Evolutionary conservation across 2,113 vertebrate genomes (phyloP), one percentile per base, ranked within the genome.

Genomic region (Origma solitaria): DNA sequence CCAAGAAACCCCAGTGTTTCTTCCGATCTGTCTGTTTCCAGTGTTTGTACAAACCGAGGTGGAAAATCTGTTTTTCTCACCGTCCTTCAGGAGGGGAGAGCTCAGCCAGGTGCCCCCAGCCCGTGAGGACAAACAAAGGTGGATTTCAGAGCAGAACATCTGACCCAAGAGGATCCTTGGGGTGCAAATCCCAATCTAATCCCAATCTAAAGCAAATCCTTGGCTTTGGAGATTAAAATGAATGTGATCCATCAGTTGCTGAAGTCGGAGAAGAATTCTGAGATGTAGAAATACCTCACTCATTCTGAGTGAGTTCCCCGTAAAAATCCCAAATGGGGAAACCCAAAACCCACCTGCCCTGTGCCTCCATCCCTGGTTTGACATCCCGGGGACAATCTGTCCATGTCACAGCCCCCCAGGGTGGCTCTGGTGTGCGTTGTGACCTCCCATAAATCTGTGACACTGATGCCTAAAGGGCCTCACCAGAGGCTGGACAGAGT

Each of bases 121-220:
- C 28, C 4, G 0, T 1, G 53, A 20, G 50, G 56, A 18, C 27
- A 5, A 23, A 11, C 2, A 2, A 9, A 1, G 21, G 8, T n/a
- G 31, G 15, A 17, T 27, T 71, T 35, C n/a, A 24, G 61, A 37
- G 53, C 5, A 0, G 45, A 60, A 47, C 68, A 47, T 42, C 15
- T 3, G 8, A 9, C 6, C 33, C 9, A 4, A 16, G 33, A 0
- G 2, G 37, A 27, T 15, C 47, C 11, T 12, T 3, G 64, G 57
- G 47, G 27, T 47, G 5, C 15, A 3, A 14, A 31, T 68, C 53
- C 61, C 28, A 0, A 0, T 31, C 51, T 8, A 8, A 11, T 40
- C 42, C 42, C 42, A 42, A 42, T 15, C 42, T 42, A 42, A 42
- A 15, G 13, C 42, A 15, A 44, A 82, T 66, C 89, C 86, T 94